Conservation (phyloP, 2,888 invertebrate species). For the Lapara coniferarum region DNA sequence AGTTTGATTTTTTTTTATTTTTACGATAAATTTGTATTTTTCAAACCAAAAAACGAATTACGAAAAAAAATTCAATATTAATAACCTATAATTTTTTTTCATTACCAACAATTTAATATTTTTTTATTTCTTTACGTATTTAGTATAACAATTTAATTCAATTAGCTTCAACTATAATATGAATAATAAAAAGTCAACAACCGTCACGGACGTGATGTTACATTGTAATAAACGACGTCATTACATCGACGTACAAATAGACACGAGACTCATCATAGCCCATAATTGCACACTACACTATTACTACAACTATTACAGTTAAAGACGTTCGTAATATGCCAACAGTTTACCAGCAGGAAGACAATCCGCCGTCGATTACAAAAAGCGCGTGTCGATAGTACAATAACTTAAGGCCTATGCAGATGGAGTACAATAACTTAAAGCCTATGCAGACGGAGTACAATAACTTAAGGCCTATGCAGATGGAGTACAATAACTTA, state of each 20-base stretch:
- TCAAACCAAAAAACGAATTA: no score
- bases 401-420: not conserved
- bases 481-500: not conserved
- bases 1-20: no score
- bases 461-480: not conserved
- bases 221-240: slow-evolving; percentile 9
- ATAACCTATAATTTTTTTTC: no score
- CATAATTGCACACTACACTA: slow-evolving; percentile 23
- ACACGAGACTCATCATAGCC: not conserved
- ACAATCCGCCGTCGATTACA: not conserved
- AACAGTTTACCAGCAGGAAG: slow-evolving; percentile 7
- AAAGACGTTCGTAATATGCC: not conserved
- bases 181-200: not conserved
- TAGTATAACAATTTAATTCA: no score
- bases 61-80: no score
- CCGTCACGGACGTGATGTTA: not conserved
- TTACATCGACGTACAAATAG: not conserved
- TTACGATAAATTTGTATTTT: no score
- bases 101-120: no score
- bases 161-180: no score
- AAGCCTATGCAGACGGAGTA: no score
- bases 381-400: slow-evolving; percentile 19
- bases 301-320: not conserved
- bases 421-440: not conserved
- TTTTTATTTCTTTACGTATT: no score